These are phyloP conservation scores for Steinernema scapterisci DNA, from an alignment of 2,888 invertebrate genomes.

Conservation along the genomic window DNA sequence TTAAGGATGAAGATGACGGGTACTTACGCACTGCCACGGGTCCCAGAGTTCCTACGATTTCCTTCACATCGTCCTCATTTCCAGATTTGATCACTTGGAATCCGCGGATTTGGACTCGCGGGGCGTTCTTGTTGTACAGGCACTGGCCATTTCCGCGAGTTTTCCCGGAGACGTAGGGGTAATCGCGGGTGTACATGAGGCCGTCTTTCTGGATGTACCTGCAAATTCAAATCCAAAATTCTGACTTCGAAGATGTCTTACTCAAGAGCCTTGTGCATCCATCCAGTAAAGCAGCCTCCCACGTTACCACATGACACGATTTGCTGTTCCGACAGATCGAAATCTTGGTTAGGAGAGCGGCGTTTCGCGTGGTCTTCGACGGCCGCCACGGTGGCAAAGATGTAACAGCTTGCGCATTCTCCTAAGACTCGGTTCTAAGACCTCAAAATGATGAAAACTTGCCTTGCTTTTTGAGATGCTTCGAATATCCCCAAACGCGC, in stretches of 20 bases:
- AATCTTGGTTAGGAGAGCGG: neutral
- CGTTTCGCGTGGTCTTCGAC: neutral
- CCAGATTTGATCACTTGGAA: neutral
- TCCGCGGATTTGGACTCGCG: neutral
- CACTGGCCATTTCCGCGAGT: neutral
- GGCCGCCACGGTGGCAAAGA: neutral
- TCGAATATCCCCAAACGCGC: neutral
- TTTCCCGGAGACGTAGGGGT: neutral
- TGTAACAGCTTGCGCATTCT: neutral
- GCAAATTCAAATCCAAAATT: neutral
- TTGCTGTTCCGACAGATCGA: slow-evolving; percentile 10
- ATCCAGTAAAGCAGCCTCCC: neutral
- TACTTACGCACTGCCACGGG: neutral
- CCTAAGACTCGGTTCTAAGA: no score
- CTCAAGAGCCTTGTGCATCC: neutral
- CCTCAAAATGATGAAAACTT: no score
- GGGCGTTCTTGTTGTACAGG: neutral
- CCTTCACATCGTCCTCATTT: neutral
- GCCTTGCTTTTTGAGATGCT: neutral
- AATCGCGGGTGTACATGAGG: neutral
- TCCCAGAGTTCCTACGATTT: neutral
- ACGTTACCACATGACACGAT: neutral
- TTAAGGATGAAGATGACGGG: no score
- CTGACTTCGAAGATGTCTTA: neutral
- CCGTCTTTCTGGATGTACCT: neutral